Evolutionary conservation across 2,888 invertebrate genomes (phyloP).

Genomic region (Scotopteryx bipunctaria): DNA sequence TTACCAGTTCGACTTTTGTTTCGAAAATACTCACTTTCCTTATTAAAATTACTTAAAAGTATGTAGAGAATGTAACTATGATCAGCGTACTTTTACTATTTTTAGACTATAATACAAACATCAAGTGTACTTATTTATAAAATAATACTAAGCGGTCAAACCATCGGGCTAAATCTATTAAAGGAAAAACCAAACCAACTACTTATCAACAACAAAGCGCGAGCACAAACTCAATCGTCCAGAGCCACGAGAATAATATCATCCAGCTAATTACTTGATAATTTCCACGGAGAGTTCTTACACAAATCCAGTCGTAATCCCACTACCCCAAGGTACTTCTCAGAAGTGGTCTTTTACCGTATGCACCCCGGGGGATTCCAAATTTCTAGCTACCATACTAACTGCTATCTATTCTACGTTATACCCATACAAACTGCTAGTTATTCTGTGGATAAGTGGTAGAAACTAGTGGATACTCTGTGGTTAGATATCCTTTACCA

Average conservation of each 20-base stretch:
- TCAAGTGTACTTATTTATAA: not conserved
- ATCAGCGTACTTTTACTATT: too few species aligned
- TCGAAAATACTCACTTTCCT: too few species aligned
- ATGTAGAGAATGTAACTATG: not conserved
- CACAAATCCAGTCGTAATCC: slow-evolving; percentile 26
- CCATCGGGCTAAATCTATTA: not conserved
- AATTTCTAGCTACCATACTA: slow-evolving; percentile 43
- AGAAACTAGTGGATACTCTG: slow-evolving; percentile 6
- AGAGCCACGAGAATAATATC: not conserved
- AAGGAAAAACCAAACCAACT: not conserved
- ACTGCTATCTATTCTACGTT: slow-evolving; percentile 13
- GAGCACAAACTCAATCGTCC: not conserved
- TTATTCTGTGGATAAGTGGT: slow-evolving; percentile 2
- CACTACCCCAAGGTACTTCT: slow-evolving; percentile 19
- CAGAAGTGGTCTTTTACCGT: slow-evolving; percentile 33
- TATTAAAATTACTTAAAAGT: too few species aligned
- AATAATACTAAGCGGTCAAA: not conserved
- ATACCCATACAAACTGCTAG: slow-evolving; percentile 37
- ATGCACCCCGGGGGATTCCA: slow-evolving; percentile 47
- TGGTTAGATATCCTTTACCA: slow-evolving; percentile 43
- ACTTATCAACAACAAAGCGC: not conserved
- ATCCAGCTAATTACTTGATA: slow-evolving; percentile 16
- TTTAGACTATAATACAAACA: too few species aligned
- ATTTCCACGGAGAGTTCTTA: slow-evolving; percentile 20
- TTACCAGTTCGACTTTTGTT: too few species aligned